phyloP scores from a whole-genome alignment of 1,140 invertebrate genomes.

The Macrostomum lignano region DNA sequence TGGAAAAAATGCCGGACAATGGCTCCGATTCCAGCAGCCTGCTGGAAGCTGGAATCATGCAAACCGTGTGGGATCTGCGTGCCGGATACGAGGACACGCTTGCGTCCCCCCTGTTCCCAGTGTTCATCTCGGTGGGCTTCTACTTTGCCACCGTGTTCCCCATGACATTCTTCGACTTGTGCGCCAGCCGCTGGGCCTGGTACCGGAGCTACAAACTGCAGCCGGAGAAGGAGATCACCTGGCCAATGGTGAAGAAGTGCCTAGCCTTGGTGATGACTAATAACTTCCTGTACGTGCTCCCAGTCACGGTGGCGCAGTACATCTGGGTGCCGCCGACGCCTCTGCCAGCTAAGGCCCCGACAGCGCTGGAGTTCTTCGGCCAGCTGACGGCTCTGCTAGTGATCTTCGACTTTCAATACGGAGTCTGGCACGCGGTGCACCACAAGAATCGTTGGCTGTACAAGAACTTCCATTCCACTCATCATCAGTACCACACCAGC shows the following conservation, averaged over 20 bases:
- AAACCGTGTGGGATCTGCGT: conserved; percentile 12
- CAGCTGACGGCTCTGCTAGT: conserved; percentile 12
- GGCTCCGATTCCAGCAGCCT: too few species aligned
- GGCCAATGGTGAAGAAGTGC: conserved; percentile 12
- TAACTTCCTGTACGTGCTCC: conserved; percentile 13
- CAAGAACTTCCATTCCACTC: conserved; percentile 23
- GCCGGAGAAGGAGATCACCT: conserved; percentile 12
- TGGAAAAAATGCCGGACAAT: too few species aligned
- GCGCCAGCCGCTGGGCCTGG: conserved; percentile 10
- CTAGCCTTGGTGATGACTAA: conserved; percentile 13
- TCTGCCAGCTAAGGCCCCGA: conserved; percentile 11
- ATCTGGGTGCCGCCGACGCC: conserved; percentile 13
- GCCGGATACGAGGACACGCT: conserved; percentile 11
- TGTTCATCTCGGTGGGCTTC: conserved; percentile 12
- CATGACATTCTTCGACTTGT: conserved; percentile 14
- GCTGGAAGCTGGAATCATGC: conserved; percentile 11
- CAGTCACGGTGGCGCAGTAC: conserved; percentile 14
- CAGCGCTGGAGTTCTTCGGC: conserved; percentile 11
- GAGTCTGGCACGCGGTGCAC: conserved; percentile 12
- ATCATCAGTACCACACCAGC: conserved; percentile 27
- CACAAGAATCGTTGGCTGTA: conserved; percentile 22
- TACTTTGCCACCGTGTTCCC: conserved; percentile 13
- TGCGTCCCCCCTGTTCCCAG: conserved; percentile 14
- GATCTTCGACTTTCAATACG: conserved; percentile 14
- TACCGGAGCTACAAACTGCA: conserved; percentile 16